Conservation (phyloP, 35 echinoderm and acorn worm genomes). For the Hemicentrotus pulcherrimus region DNA sequence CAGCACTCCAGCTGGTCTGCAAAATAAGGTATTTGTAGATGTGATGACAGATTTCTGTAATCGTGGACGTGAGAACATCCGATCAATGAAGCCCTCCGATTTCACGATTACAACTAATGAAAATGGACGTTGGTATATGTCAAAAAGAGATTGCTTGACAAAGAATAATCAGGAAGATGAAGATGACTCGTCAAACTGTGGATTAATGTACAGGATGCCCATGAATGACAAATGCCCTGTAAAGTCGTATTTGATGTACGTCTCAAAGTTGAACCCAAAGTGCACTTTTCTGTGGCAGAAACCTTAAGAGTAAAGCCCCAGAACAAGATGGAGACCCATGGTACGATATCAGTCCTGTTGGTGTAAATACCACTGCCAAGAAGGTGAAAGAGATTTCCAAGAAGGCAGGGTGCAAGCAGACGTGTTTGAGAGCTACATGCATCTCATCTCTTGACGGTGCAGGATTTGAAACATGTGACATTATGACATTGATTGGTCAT, state of each 20-base stretch:
- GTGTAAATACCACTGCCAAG: neutral
- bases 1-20: too few relatives aligned
- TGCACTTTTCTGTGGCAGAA: neutral
- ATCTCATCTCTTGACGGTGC: neutral
- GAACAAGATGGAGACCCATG: neutral
- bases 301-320: neutral
- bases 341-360: neutral
- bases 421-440: neutral
- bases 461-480: neutral
- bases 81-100: neutral
- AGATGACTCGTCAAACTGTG: neutral
- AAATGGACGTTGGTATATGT: neutral
- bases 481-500: neutral
- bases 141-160: neutral
- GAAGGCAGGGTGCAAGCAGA: neutral
- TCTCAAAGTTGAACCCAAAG: neutral
- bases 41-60: too few relatives aligned
- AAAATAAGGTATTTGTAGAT: too few relatives aligned
- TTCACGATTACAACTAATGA: neutral
- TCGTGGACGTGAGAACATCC: neutral
- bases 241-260: neutral
- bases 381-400: neutral
- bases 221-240: neutral
- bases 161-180: neutral
- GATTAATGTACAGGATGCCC: neutral